Evolutionary conservation across 1,140 invertebrate genomes (phyloP).

Genomic region (Drosophila tristis): DNA sequence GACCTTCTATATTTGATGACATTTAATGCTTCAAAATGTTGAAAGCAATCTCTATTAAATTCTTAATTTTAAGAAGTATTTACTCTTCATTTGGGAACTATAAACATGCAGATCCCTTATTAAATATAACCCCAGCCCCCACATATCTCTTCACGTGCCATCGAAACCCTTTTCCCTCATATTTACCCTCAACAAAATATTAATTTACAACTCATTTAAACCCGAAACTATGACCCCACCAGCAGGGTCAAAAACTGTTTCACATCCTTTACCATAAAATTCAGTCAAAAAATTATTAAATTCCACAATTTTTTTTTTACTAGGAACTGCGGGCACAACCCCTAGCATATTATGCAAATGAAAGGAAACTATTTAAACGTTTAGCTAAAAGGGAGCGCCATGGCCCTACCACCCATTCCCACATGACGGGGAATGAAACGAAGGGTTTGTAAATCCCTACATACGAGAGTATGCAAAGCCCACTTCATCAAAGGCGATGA

Average conservation of each 20-base stretch:
- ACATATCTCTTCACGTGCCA: too few species aligned
- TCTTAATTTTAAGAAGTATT: background rate
- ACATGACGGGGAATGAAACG: slow-evolving; percentile 4
- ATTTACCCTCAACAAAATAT: background rate
- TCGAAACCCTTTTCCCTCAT: slow-evolving; percentile 5
- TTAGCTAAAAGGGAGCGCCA: slow-evolving; percentile 38
- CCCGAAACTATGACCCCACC: background rate
- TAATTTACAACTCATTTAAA: slow-evolving; percentile 29
- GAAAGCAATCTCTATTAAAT: background rate
- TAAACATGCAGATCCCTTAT: too few species aligned
- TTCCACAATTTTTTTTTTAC: slow-evolving; percentile 31
- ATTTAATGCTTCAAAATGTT: too few species aligned
- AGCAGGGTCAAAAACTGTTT: slow-evolving; percentile 23
- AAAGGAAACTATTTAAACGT: slow-evolving; percentile 61
- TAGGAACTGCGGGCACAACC: slow-evolving; percentile 64
- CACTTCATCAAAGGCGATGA: slow-evolving; percentile 75
- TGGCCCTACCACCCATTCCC: slow-evolving; percentile 7
- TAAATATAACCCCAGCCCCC: too few species aligned
- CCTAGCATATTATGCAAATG: slow-evolving; percentile 68
- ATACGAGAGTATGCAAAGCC: slow-evolving; percentile 18
- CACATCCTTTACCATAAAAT: slow-evolving; percentile 5
- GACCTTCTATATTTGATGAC: too few species aligned
- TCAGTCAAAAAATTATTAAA: slow-evolving; percentile 35
- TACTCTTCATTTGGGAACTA: too few species aligned
- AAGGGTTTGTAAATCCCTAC: slow-evolving; percentile 39